Base-by-base conservation (phyloP, 2,888 invertebrate species). In the Hololepta plana region DNA sequence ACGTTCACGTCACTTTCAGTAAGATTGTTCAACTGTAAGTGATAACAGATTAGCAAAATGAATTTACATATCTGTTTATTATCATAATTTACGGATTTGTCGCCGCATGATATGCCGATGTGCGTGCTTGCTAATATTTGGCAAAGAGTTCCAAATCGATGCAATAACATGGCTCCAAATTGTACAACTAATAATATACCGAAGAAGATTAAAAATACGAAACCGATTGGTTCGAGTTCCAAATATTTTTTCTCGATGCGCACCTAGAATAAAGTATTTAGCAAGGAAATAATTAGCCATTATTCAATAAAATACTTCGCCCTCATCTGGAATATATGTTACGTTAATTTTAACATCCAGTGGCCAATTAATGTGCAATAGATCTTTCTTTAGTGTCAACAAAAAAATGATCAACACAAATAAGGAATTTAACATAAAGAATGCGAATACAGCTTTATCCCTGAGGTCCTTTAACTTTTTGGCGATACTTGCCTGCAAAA, bases 381-480 rank as follows among this genome's bases (percentile, higher is more conserved):
- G 59, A 38, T 72, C 71, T 46, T 76, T 75, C 43, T 76, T 71
- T 29, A 77, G 49, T 46, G 80, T 79, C 24, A 81, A 56, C 33
- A 79, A 55, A 40, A 79, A 70, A 1, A 80, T 70, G 29, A 76
- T 66, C 20, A 80, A 56, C 8, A 80, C 73, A 55, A 77, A 81
- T 12, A 80, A 58, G 9, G 75, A 64, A 50, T 81, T 81, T 20
- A 77, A 51, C 74, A 80, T 77, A 36, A 77, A 65, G 50, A 79
- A 76, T 24, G 64, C 67, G 41, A 72, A 67, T 3, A 71, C 66
- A 30, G 64, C 62, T 47, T 68, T 67, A 48, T 77, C 76, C 14
- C 77, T 51, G 27, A 79, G 51, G 32, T 66, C 66, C 35, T 60
- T 59, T 30, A 74, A 51, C 10, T 64, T 62, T 29, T 45, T 38